Base-by-base conservation (phyloP, 2,797 vertebrate genomes). In the Myripristis jacobus region DNA sequence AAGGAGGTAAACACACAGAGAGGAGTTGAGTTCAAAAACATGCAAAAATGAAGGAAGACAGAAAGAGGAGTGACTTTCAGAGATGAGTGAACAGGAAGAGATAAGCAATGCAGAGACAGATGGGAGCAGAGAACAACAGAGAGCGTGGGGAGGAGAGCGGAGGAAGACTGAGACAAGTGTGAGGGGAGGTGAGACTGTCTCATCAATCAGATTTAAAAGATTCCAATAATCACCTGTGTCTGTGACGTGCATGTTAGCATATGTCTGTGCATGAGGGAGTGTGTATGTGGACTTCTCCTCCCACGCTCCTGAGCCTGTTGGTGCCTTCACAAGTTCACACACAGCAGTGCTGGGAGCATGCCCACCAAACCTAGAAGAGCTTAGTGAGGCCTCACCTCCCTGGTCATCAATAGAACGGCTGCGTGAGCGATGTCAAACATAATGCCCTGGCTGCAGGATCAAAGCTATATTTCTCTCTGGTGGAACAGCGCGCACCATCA, bases 391-490 rank as follows among this genome's bases (percentile, higher is more conserved):
- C 63, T 64, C 63, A 71, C 41, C 31, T 75, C 56, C 3, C 12
- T 44, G 41, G 54, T 43, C 72, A 74, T 76, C 75, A 80, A 64
- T 54, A 79, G 74, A 80, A 67, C 82, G 19, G 34, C 56, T 75
- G 41, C 62, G 59, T 75, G 74, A 84, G 74, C 80, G 70, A 82
- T 85, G 81, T 88, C 73, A 86, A 81, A 76, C 66, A 79, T 72
- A 73, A 82, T 63, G 57, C 54, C 53, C 50, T n/a, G 46, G 65
- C 68, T 79, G 50, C 41, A 56, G 58, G 55, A 70, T 69, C 65
- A 81, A 72, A 78, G 83, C 36, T 64, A 84, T 77, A 80, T 77
- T 79, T 84, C 66, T 80, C 63, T 82, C 64, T 34, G 57, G 31
- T 68, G 57, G 34, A 77, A 61, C 50, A 69, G 54, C 47, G 48